Base-by-base conservation (phyloP, 1,140 invertebrate species). In the Watersipora subatra region DNA sequence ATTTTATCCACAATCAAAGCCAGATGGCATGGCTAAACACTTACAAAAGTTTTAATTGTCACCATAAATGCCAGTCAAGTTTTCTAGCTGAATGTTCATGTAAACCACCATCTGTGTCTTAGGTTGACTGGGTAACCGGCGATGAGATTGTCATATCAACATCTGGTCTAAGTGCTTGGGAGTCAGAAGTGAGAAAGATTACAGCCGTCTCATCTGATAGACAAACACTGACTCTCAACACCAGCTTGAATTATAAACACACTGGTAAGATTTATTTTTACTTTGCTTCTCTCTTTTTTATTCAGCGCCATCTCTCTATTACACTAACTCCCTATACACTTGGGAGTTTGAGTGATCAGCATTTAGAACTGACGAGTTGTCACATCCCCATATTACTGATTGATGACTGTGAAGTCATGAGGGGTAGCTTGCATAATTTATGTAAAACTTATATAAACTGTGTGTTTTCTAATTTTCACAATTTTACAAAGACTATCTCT, bases 101-200 rank as follows among this genome's bases (percentile, higher is more conserved):
- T 46, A n/a, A 46, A 46, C 34, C n/a, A n/a, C n/a, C n/a, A n/a
- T n/a, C n/a, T 46, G 34, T 12, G n/a, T n/a, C n/a, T 7, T 46
- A 46, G 34, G 34, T 28, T 28, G 64, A 71, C 34, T 80, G 78
- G 78, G 7, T 69, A 24, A 66, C 69, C 22, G 76, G 75, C 1
- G 69, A 74, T 27, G 69, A 76, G 27, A 76, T 80, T 57, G 71
- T 78, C 2, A 67, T 80, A n/a, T 72, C 78, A 2, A 69, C 75
- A 12, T 75, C 78, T 19, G 69, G 72, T 29, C 70, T 71, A 29
- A 67, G 65, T 61, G 64, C 71, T 7, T 73, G 72, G 68, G 72
- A 79, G 57, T 77, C 72, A 22, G 78, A 80, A 67, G 74, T 69
- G 1, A 72, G 73, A 61, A 68, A 25, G 27, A 74, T 80, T 15